phyloP scores from a whole-genome alignment of 2,888 invertebrate genomes.

The Pseudococcus jackbeardsleyi region DNA sequence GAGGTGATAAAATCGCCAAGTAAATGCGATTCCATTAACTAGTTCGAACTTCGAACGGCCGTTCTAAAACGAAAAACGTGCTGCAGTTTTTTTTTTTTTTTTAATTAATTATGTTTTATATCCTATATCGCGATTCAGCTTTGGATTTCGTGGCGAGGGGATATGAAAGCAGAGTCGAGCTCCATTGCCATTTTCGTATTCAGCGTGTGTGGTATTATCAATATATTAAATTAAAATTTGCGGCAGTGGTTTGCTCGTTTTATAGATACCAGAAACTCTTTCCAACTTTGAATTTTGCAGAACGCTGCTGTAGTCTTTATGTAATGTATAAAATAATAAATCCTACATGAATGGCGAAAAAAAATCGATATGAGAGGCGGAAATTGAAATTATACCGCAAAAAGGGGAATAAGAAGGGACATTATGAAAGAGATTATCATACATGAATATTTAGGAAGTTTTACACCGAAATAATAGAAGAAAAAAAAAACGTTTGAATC shows the following conservation, averaged over 20 bases:
- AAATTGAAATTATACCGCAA: too few species aligned
- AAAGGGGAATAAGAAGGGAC: too few species aligned
- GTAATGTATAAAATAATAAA: too few species aligned
- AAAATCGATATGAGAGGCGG: too few species aligned
- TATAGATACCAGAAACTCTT: neutral
- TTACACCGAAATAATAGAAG: too few species aligned
- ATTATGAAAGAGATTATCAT: too few species aligned
- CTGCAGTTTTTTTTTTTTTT: slow-evolving; percentile 4
- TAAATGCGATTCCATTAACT: slow-evolving; percentile 29
- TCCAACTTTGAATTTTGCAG: neutral
- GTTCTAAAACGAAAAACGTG: slow-evolving; percentile 9
- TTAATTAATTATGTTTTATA: slow-evolving; percentile 30
- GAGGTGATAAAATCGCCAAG: neutral
- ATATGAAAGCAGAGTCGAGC: neutral
- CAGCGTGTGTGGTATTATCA: slow-evolving; percentile 30
- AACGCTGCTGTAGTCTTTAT: neutral
- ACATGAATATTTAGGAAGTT: too few species aligned
- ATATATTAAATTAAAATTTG: neutral
- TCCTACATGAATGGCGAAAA: too few species aligned
- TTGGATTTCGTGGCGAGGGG: neutral
- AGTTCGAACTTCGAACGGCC: neutral
- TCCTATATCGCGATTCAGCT: neutral
- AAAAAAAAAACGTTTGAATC: too few species aligned
- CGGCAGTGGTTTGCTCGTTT: neutral
- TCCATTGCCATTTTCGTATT: neutral